Conservation (phyloP, 2,797 vertebrate genomes). For the Fratercula arctica region DNA sequence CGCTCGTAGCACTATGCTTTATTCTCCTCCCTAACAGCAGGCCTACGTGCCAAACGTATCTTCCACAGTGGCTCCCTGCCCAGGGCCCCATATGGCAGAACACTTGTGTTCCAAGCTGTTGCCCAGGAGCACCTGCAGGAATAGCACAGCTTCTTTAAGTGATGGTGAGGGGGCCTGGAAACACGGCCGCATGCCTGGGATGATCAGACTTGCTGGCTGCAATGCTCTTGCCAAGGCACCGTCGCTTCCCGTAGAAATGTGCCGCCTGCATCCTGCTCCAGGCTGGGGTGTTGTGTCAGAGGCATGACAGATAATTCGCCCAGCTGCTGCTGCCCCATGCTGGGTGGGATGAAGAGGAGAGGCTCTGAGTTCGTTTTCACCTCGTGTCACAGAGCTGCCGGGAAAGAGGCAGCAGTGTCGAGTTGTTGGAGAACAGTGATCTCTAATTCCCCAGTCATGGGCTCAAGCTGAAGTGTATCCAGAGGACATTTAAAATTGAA, state of each 20-base stretch:
- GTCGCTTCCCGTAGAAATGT: background rate
- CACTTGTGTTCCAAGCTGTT: slow-evolving; percentile 41
- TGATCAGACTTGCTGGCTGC: slow-evolving; percentile 28
- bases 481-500: background rate
- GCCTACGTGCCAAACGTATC: background rate
- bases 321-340: background rate
- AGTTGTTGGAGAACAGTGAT: background rate
- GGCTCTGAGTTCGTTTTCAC: background rate
- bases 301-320: background rate
- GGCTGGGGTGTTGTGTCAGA: background rate
- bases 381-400: background rate
- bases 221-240: background rate
- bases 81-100: background rate
- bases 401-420: background rate
- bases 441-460: background rate
- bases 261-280: background rate
- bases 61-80: background rate
- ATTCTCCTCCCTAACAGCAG: background rate
- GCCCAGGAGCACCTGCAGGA: slow-evolving; percentile 1
- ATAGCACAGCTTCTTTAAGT: slow-evolving; percentile 6
- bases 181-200: background rate
- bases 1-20: background rate
- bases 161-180: background rate
- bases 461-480: background rate
- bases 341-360: background rate